Conservation (phyloP, 2,113 vertebrate species). For the Osmerus mordax region DNA sequence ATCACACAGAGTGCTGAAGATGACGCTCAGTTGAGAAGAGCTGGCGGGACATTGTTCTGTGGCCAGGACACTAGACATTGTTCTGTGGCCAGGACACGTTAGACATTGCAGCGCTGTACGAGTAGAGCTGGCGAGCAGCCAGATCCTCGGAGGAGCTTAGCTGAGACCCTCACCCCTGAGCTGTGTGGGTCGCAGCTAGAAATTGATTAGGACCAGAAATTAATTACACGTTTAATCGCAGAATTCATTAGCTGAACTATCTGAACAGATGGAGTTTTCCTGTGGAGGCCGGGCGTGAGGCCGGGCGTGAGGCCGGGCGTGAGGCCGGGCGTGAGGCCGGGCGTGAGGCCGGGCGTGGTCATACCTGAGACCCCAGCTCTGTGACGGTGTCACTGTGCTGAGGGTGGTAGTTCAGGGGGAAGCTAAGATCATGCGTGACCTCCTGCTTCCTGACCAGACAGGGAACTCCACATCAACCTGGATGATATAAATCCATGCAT, state of each 20-base stretch:
- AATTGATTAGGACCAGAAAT: slow-evolving; percentile 34
- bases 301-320: no score
- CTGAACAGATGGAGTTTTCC: slow-evolving; percentile 60
- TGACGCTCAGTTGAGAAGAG: slow-evolving; percentile 26
- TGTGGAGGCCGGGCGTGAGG: neutral
- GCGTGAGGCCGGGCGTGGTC: neutral
- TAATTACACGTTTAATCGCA: slow-evolving; percentile 56
- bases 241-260: slow-evolving; percentile 58
- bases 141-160: neutral
- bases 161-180: neutral
- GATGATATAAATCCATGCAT: no score
- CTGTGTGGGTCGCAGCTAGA: slow-evolving; percentile 3
- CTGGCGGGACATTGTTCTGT: slow-evolving; percentile 28
- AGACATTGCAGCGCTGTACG: neutral
- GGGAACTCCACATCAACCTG: neutral
- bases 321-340: no score
- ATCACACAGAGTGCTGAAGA: slow-evolving; percentile 6
- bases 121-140: slow-evolving; percentile 38
- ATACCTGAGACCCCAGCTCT: slow-evolving; percentile 80
- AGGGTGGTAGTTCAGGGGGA: slow-evolving; percentile 74
- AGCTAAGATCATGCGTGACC: slow-evolving; percentile 73
- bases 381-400: slow-evolving; percentile 70
- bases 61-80: neutral
- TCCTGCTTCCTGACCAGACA: slow-evolving; percentile 29
- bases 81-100: neutral